Conservation (phyloP, 2,888 invertebrate genomes). For the Endotricha flammealis region DNA sequence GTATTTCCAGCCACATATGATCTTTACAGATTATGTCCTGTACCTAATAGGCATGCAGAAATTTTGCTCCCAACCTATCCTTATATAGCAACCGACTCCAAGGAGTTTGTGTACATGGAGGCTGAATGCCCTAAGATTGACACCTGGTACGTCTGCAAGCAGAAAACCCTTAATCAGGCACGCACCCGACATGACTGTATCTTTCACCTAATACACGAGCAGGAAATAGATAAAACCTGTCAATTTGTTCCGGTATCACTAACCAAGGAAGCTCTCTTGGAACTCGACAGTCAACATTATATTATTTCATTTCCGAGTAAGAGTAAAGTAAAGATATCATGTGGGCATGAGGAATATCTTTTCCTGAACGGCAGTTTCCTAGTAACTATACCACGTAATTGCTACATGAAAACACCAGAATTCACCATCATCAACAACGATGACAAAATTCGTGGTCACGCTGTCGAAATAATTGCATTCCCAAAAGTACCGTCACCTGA, state of each 20-base stretch:
- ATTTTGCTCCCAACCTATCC: constrained; percentile 12
- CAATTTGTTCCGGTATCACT: constrained; percentile 2
- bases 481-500: not conserved
- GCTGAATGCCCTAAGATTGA: constrained; percentile 8
- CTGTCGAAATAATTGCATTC: not conserved
- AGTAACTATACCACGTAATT: constrained; percentile 11
- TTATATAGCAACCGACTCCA: constrained; percentile 15
- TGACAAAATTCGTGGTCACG: constrained; percentile 4
- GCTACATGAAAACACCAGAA: constrained; percentile 9
- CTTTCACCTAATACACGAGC: constrained; percentile 4
- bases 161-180: too few relatives aligned
- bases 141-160: constrained; percentile 1
- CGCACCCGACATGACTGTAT: too few relatives aligned
- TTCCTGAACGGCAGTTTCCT: constrained; percentile 9
- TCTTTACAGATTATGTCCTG: constrained; percentile 10
- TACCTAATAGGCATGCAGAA: constrained; percentile 5
- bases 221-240: constrained; percentile 3
- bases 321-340: constrained; percentile 10
- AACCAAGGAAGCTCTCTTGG: constrained; percentile 10
- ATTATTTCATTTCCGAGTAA: constrained; percentile 9
- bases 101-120: constrained; percentile 3
- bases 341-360: constrained; percentile 8
- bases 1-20: constrained; percentile 1
- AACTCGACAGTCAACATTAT: constrained; percentile 14
- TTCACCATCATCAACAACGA: constrained; percentile 12